Evolutionary conservation across 2,888 invertebrate genomes (phyloP).

Genomic region (Agrotis segetum): DNA sequence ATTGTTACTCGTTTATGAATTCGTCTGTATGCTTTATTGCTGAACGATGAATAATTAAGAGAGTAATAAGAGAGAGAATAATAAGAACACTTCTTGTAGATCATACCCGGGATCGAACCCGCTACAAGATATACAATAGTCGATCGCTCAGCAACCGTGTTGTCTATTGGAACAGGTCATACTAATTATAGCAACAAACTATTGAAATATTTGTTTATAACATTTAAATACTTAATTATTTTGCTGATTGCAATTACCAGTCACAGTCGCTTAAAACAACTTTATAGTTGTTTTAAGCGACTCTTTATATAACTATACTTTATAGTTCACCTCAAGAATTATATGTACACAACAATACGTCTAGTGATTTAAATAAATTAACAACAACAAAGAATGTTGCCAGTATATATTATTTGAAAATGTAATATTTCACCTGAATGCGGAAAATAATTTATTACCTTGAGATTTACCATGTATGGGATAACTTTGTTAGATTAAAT

Average conservation of each 20-base stretch:
- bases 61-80: too few species aligned
- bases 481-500: constrained; percentile 28
- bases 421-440: constrained; percentile 38
- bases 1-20: too few species aligned
- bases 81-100: too few species aligned
- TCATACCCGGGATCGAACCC: too few species aligned
- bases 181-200: too few species aligned
- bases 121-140: too few species aligned
- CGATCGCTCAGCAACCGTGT: too few species aligned
- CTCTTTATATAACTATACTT: too few species aligned
- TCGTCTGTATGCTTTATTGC: too few species aligned
- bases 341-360: constrained; percentile 21
- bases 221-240: neutral
- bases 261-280: neutral
- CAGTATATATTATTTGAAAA: constrained; percentile 46
- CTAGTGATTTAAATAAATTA: constrained; percentile 32
- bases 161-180: too few species aligned
- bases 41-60: too few species aligned
- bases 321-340: neutral
- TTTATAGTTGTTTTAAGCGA: too few species aligned
- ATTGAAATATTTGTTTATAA: neutral
- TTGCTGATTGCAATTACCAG: neutral
- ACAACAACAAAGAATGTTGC: constrained; percentile 37
- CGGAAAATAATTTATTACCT: constrained; percentile 47
- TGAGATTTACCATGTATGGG: constrained; percentile 38